Conservation (phyloP, 2,797 vertebrate species). For the Sebastes itinus region DNA sequence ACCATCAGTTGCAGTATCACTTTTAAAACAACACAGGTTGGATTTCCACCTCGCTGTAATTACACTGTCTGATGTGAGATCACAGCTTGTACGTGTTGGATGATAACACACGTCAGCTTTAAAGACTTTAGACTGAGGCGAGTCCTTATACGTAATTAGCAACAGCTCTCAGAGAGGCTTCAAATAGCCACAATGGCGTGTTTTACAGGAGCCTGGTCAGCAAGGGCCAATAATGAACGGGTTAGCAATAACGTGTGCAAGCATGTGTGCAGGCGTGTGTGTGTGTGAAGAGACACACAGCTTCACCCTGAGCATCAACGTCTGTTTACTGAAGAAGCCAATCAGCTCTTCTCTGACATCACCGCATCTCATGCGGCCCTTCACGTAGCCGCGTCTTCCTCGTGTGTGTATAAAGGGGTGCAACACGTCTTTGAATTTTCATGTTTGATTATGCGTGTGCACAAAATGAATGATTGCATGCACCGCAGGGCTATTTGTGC, state of each 20-base stretch:
- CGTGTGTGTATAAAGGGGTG: constrained; percentile 18
- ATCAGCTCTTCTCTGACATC: constrained; percentile 44
- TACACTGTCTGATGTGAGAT: constrained; percentile 26
- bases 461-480: constrained; percentile 57
- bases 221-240: constrained; percentile 40
- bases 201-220: constrained; percentile 56
- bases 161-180: constrained; percentile 35
- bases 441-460: constrained; percentile 64
- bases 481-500: constrained; percentile 50
- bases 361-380: neutral
- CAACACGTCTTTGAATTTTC: constrained; percentile 47
- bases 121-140: constrained; percentile 26
- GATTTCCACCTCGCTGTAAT: constrained; percentile 14
- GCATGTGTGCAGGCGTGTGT: neutral
- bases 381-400: neutral
- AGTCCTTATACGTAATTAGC: constrained; percentile 44
- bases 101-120: constrained; percentile 31
- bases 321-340: constrained; percentile 45
- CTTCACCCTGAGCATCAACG: neutral
- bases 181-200: constrained; percentile 45
- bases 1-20: neutral
- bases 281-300: constrained; percentile 22
- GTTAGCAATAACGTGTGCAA: constrained; percentile 9
- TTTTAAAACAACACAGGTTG: constrained; percentile 11
- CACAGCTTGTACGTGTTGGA: constrained; percentile 21